Evolutionary conservation across 2,888 invertebrate genomes (phyloP), one percentile per base, ranked within the genome.

Genomic region (Ochropleura leucogaster): DNA sequence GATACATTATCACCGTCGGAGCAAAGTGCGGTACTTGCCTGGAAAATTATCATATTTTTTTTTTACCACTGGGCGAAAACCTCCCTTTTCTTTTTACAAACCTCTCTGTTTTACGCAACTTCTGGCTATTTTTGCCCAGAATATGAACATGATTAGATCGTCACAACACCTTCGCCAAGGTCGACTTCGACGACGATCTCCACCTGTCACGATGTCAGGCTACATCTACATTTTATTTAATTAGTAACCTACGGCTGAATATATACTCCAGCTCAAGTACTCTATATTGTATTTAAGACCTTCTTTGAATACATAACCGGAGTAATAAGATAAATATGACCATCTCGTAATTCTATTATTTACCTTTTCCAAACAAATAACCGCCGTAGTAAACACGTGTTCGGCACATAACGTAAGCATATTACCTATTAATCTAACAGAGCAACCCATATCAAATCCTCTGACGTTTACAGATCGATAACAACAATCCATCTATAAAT

Each of bases 381-480:
- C 20, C 51, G 20, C 4, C 59, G 68, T 53, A 49, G 18, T 55
- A 65, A 65, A 60, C 64, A 65, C 60, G 46, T 68, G 30, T 55
- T 68, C 47, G 6, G 44, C 46, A 47, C 57, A 64, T 59, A 79
- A 67, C 65, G 40, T n/a, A 30, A 46, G 51, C 57, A 16, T 18
- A 68, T 77, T 76, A 80, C 80, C 68, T 77, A 70, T 63, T 65
- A 80, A 70, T 70, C 62, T 62, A 60, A 42, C 73, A 60, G 47
- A 53, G 64, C 57, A 66, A 70, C 82, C 84, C 72, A 70, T 65
- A 68, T 83, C 74, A 83, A 84, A 79, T 78, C 70, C 67, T 67
- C 66, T 79, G 79, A 84, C 80, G 77, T 80, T 79, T 74, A 79
- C 80, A 66, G 68, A 84, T 77, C 82, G 84, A 77, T 80, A 74